Conservation (phyloP, 2,113 vertebrate species). For the Elanus axillaris region DNA sequence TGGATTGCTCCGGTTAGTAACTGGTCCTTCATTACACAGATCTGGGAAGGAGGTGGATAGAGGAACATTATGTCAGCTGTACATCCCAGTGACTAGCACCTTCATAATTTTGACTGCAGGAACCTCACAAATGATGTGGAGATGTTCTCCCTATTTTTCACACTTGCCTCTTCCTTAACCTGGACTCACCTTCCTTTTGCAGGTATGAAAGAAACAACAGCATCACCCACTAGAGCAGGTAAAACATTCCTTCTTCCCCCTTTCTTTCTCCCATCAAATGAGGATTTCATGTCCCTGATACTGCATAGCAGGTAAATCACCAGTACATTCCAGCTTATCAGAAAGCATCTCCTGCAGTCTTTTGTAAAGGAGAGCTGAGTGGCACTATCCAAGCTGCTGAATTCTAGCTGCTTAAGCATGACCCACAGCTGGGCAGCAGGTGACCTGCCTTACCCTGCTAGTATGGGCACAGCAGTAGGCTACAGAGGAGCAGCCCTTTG, state of each 20-base stretch:
- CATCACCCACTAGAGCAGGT: slow-evolving; percentile 17
- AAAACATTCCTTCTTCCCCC: not conserved
- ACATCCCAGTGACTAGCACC: not conserved
- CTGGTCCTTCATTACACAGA: not conserved
- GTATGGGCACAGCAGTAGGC: not conserved
- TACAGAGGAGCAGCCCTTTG: not conserved
- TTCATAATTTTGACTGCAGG: not conserved
- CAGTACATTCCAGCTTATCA: not conserved
- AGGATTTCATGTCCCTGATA: not conserved
- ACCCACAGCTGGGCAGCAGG: not conserved
- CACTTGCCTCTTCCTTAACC: not conserved
- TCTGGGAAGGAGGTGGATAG: not conserved
- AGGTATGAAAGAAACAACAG: slow-evolving; percentile 6
- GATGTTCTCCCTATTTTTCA: not conserved
- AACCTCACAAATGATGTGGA: not conserved
- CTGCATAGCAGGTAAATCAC: not conserved
- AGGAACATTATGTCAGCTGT: not conserved
- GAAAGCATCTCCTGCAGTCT: not conserved
- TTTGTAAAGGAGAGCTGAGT: not conserved
- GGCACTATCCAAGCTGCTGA: not conserved
- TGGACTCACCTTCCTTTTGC: not conserved
- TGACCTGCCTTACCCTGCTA: not conserved
- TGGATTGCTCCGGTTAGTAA: slow-evolving; percentile 69
- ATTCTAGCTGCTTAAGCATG: not conserved
- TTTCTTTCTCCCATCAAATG: not conserved